Conservation (phyloP, 2,113 vertebrate genomes). For the Aptenodytes patagonicus region DNA sequence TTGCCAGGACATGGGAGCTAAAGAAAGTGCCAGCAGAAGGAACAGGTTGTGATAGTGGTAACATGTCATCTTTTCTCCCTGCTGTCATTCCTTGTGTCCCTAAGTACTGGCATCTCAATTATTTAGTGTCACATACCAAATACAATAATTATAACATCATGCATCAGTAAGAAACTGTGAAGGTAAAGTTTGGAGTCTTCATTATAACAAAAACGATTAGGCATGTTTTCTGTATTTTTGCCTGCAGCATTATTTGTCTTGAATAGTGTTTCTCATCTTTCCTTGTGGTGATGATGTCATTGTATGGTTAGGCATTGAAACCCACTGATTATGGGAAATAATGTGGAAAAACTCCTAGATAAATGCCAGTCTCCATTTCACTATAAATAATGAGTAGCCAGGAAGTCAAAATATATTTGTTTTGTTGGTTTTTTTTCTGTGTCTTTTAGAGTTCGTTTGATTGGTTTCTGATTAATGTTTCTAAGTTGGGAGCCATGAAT, state of each 20-base stretch:
- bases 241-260: neutral
- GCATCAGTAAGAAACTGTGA: neutral
- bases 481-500: neutral
- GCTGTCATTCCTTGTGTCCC: neutral
- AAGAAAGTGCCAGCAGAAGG: neutral
- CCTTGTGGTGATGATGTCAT: neutral
- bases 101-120: neutral
- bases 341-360: neutral
- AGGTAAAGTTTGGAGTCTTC: neutral
- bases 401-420: neutral
- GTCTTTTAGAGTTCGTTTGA: neutral
- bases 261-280: neutral
- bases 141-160: neutral
- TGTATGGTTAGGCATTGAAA: neutral
- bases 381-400: neutral
- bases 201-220: neutral
- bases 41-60: neutral
- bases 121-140: neutral
- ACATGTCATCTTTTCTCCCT: neutral
- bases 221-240: neutral
- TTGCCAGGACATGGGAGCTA: neutral
- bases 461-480: slow-evolving; percentile 1
- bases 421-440: neutral
- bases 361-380: neutral
- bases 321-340: neutral